These are phyloP conservation scores for Busseola fusca DNA, from an alignment of 2,888 invertebrate species.

Conservation along the genomic window DNA sequence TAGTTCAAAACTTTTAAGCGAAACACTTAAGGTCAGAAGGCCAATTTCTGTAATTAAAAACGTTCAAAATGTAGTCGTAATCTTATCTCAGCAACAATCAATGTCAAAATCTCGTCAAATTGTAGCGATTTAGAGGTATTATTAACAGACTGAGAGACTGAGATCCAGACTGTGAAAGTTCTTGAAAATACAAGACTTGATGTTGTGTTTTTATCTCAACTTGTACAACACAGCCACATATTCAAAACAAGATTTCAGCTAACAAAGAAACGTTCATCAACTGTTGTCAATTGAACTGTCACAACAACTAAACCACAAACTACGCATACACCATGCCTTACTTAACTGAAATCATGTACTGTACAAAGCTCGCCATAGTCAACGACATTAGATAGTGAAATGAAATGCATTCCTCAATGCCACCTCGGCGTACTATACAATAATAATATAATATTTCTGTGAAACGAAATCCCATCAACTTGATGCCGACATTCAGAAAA, in stretches of 20 bases:
- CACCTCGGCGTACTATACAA: conserved; percentile 58
- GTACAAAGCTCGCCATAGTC: conserved; percentile 48
- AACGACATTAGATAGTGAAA: conserved; percentile 60
- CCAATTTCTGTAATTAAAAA: no score
- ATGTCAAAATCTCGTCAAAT: no score
- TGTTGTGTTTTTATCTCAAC: neutral
- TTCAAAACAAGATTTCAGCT: conserved; percentile 19
- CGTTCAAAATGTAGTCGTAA: no score
- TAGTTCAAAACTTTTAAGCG: neutral
- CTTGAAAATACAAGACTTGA: neutral
- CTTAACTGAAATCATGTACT: conserved; percentile 51
- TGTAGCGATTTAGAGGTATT: no score
- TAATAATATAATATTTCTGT: conserved; percentile 66
- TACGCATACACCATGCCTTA: conserved; percentile 19
- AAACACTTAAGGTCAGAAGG: neutral
- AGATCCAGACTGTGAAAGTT: no score
- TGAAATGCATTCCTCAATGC: conserved; percentile 65
- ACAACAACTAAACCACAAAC: conserved; percentile 34
- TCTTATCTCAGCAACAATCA: no score
- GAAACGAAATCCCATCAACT: conserved; percentile 70
- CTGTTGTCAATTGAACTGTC: conserved; percentile 49
- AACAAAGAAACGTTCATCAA: conserved; percentile 39
- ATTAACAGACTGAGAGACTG: no score
- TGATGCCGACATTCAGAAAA: conserved; percentile 69
- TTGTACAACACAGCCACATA: neutral